Percentiles rank a stretch among this genome's conserved stretches.
Evolutionary conservation across 2,888 invertebrate species (phyloP).

Genomic region (Thecocarcelia acutangulata): DNA sequence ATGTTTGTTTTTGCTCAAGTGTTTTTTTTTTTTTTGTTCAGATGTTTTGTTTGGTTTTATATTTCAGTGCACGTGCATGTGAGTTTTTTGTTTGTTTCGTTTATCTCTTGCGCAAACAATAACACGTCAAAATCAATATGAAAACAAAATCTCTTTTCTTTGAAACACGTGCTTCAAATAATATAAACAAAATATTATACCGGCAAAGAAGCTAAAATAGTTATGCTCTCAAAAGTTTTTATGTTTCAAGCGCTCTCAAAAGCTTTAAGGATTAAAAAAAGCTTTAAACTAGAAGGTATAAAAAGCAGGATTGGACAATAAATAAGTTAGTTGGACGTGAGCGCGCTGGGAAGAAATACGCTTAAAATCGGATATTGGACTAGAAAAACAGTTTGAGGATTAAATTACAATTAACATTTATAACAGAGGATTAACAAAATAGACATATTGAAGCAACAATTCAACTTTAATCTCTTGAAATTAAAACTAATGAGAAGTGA

Average conservation of each 20-base stretch:
- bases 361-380: not conserved
- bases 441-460: no score
- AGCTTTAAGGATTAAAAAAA: slow-evolving; percentile 46
- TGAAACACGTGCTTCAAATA: slow-evolving; percentile 49
- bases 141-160: slow-evolving; percentile 25
- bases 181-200: slow-evolving; percentile 55
- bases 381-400: not conserved
- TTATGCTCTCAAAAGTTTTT: slow-evolving; percentile 29
- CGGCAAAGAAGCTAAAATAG: slow-evolving; percentile 37
- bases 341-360: slow-evolving; percentile 15
- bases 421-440: not conserved
- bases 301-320: slow-evolving; percentile 10
- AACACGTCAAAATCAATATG: slow-evolving; percentile 17
- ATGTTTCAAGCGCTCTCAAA: slow-evolving; percentile 3
- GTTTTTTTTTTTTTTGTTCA: slow-evolving; percentile 11
- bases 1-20: not conserved
- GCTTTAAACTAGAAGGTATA: slow-evolving; percentile 51
- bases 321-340: slow-evolving; percentile 46
- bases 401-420: not conserved
- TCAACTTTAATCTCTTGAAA: no score
- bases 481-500: no score
- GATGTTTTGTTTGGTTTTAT: slow-evolving; percentile 2
- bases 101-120: slow-evolving; percentile 4
- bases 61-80: slow-evolving; percentile 50
- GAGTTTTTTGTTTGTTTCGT: slow-evolving; percentile 32